Percentiles rank a stretch among this genome's conserved stretches.
These are phyloP conservation scores for Penaeus vannamei DNA, from an alignment of 1,140 invertebrate genomes.

Conservation along the genomic window DNA sequence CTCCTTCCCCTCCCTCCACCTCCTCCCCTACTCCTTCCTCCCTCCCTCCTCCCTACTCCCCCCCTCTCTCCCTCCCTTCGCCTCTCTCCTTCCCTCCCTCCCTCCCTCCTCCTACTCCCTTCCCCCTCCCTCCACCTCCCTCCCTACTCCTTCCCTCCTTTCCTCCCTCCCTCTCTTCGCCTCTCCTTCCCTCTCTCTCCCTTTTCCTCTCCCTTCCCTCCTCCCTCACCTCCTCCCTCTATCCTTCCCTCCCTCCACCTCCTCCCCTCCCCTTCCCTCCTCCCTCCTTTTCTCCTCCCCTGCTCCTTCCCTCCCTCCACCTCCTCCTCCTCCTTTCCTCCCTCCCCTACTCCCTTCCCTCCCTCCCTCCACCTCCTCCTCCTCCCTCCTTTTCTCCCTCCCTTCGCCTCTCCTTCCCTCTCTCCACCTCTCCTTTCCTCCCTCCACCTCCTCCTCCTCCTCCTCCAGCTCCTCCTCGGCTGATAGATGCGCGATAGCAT, in stretches of 20 bases:
- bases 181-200: neutral
- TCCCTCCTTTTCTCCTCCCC: neutral
- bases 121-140: neutral
- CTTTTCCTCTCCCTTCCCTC: neutral
- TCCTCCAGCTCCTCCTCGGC: slow-evolving; percentile 4
- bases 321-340: neutral
- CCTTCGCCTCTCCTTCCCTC: neutral
- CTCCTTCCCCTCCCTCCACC: neutral
- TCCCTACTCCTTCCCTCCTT: neutral
- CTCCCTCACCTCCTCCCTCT: slow-evolving; percentile 16
- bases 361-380: neutral
- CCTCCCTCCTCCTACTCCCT: neutral
- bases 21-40: neutral
- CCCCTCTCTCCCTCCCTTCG: neutral
- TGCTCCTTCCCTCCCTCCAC: neutral
- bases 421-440: neutral
- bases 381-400: neutral
- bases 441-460: neutral
- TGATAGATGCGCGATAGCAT: slow-evolving; percentile 59
- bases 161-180: neutral
- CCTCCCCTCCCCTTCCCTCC: neutral
- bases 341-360: neutral
- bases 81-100: neutral
- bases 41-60: neutral
- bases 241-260: slow-evolving; percentile 20